A percentile compares a stretch with the other conserved stretches of the same genome.
Evolutionary conservation across 2,797 vertebrate species (phyloP).

Genomic region (Chrysolophus pictus): DNA sequence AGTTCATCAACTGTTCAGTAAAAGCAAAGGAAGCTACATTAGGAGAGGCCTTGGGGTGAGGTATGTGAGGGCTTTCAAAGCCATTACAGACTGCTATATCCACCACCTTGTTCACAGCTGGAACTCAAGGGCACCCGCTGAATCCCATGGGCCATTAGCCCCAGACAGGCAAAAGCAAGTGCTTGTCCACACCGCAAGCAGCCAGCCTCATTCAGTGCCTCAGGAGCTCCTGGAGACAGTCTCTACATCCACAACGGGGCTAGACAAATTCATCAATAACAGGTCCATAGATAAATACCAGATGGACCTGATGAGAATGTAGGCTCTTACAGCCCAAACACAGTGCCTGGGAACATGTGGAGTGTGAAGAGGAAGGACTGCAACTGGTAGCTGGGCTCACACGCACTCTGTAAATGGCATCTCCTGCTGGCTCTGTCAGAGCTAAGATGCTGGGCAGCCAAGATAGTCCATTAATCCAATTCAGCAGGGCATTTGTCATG

Average conservation of each 20-base stretch:
- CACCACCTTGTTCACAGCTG: background rate
- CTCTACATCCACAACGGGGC: background rate
- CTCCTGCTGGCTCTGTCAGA: background rate
- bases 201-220: background rate
- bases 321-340: background rate
- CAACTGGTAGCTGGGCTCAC: background rate
- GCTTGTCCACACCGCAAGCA: background rate
- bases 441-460: background rate
- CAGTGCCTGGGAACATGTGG: rapidly evolving
- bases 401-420: background rate
- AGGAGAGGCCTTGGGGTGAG: background rate
- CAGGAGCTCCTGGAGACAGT: rapidly evolving
- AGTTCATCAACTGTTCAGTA: background rate
- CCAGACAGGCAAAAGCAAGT: background rate
- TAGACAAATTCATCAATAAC: background rate
- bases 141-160: background rate
- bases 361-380: background rate
- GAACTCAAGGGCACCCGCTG: background rate
- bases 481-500: background rate
- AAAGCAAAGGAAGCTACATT: background rate
- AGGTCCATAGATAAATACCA: background rate
- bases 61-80: background rate
- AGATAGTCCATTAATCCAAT: background rate
- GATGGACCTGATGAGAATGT: background rate
- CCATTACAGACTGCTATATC: background rate